Conservation (phyloP, 2,797 vertebrate species). For the Chrosomus eos region DNA sequence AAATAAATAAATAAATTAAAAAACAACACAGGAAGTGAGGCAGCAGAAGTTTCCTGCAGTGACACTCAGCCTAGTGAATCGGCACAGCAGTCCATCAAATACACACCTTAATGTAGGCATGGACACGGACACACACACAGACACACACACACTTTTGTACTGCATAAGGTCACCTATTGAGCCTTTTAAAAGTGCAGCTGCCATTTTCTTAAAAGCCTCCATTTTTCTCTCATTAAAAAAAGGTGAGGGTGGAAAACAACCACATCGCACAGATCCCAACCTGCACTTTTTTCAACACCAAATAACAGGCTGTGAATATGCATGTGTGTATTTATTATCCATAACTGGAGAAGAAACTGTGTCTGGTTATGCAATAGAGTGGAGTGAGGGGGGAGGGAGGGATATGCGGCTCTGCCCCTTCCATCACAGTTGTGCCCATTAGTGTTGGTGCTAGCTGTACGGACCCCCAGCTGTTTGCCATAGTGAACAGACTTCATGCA, state of each 20-base stretch:
- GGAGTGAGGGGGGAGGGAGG: background rate
- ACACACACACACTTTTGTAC: background rate
- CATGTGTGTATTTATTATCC: conserved; percentile 5
- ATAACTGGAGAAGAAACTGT: conserved; percentile 1
- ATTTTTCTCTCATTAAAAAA: conserved; percentile 44
- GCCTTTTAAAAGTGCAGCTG: conserved; percentile 39
- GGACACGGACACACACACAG: conserved; percentile 4
- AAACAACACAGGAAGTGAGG: conserved; percentile 45
- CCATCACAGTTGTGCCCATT: conserved; percentile 8
- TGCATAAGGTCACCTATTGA: conserved; percentile 23
- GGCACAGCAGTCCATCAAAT: background rate
- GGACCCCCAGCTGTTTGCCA: conserved; percentile 1
- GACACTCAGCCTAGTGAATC: conserved; percentile 2
- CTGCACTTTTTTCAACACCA: conserved; percentile 21
- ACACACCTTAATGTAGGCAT: background rate
- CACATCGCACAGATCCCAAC: conserved; percentile 22
- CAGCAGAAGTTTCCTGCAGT: conserved; percentile 38
- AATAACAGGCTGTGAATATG: conserved; percentile 25
- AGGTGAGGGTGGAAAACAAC: background rate
- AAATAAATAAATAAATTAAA: background rate
- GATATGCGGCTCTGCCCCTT: background rate
- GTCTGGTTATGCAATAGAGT: background rate
- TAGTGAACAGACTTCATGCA: background rate
- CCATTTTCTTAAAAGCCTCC: conserved; percentile 47
- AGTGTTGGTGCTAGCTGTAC: background rate